A percentile compares a stretch with the other conserved stretches of the same genome.
These are phyloP conservation scores for Ernsta delagoae DNA, from an alignment of 2,888 invertebrate genomes.

Conservation along the genomic window DNA sequence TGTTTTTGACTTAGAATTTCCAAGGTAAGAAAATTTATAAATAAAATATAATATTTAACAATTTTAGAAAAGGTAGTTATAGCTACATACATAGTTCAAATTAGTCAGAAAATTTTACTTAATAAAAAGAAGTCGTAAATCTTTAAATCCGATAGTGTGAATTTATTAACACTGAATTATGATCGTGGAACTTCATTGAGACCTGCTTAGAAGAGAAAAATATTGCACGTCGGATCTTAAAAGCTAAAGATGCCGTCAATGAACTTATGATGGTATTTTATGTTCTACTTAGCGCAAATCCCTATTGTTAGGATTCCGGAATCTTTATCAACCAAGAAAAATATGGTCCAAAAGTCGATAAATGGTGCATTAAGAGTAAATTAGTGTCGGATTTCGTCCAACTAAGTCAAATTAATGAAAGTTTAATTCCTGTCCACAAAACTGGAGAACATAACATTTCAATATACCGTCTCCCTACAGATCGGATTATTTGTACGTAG, in stretches of 20 bases:
- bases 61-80: too few relatives aligned
- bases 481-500: slow-evolving; percentile 14
- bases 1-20: too few relatives aligned
- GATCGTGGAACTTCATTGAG: slow-evolving; percentile 44
- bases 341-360: slow-evolving; percentile 48
- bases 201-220: slow-evolving; percentile 49
- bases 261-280: slow-evolving; percentile 63
- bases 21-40: too few relatives aligned
- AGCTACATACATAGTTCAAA: too few relatives aligned
- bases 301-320: slow-evolving; percentile 61
- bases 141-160: neutral
- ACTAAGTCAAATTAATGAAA: slow-evolving; percentile 38
- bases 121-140: neutral
- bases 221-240: slow-evolving; percentile 48
- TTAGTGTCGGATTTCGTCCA: slow-evolving; percentile 59
- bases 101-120: too few relatives aligned
- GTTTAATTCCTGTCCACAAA: slow-evolving; percentile 11
- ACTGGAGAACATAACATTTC: slow-evolving; percentile 8
- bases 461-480: slow-evolving; percentile 7
- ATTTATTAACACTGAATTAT: slow-evolving; percentile 41
- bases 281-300: slow-evolving; percentile 70
- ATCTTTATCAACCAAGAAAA: slow-evolving; percentile 55
- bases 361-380: slow-evolving; percentile 60
- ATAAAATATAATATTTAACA: too few relatives aligned
- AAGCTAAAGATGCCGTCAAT: slow-evolving; percentile 54